Evolutionary conservation across 2,113 vertebrate genomes (phyloP).

Genomic region (Gambusia holbrooki): DNA sequence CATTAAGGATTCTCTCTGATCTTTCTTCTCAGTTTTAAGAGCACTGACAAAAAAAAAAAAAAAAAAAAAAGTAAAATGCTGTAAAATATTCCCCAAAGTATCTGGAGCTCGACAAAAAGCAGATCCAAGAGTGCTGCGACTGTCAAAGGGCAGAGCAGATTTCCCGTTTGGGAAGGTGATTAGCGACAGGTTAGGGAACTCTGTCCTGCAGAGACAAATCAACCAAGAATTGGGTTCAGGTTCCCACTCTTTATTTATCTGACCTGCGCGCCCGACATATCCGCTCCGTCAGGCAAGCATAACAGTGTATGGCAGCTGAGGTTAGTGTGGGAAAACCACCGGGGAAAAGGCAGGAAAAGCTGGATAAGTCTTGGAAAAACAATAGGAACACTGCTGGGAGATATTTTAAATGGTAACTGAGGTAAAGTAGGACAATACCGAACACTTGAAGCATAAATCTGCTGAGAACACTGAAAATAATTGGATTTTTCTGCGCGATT

Average conservation of each 20-base stretch:
- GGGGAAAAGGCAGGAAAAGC: slow-evolving; percentile 59
- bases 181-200: slow-evolving; percentile 48
- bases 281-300: slow-evolving; percentile 35
- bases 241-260: slow-evolving; percentile 66
- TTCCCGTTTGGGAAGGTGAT: slow-evolving; percentile 43
- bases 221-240: slow-evolving; percentile 42
- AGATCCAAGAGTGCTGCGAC: slow-evolving; percentile 14
- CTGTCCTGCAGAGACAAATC: slow-evolving; percentile 36
- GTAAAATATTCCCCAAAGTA: slow-evolving; percentile 18
- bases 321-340: slow-evolving; percentile 45
- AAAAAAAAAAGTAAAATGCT: slow-evolving; percentile 9
- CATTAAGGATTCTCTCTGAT: slow-evolving; percentile 15
- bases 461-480: neutral
- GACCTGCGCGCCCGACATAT: slow-evolving; percentile 65
- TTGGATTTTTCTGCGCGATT: slow-evolving; percentile 1
- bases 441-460: neutral
- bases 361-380: slow-evolving; percentile 42
- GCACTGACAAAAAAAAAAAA: slow-evolving; percentile 5
- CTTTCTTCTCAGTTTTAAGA: slow-evolving; percentile 1
- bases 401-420: slow-evolving; percentile 41
- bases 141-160: slow-evolving; percentile 49
- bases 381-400: slow-evolving; percentile 30
- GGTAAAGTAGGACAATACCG: slow-evolving; percentile 30
- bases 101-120: slow-evolving; percentile 21
- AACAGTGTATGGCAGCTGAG: slow-evolving; percentile 47